Conservation (phyloP, 2,113 vertebrate genomes). For the Lepus americanus region DNA sequence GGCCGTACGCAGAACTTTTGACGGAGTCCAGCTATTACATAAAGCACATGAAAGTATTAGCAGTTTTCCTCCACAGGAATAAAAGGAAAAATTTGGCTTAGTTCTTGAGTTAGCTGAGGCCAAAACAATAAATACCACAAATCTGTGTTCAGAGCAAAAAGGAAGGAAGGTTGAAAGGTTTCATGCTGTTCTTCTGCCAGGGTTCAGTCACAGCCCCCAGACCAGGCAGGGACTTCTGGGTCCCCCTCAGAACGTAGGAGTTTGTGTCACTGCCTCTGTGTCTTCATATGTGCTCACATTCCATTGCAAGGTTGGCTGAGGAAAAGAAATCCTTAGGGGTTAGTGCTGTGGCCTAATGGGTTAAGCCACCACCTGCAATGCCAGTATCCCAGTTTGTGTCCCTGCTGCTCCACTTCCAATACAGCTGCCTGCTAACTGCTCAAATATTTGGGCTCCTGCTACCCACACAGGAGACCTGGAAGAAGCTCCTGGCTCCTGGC, state of each 20-base stretch:
- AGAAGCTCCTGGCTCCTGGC: too few relatives aligned
- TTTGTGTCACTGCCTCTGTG: neutral
- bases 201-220: neutral
- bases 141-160: neutral
- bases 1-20: slow-evolving; percentile 31
- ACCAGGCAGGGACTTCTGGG: neutral
- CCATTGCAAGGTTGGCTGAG: slow-evolving; percentile 13
- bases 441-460: too few relatives aligned
- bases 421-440: too few relatives aligned
- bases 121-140: slow-evolving; percentile 22
- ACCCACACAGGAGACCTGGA: too few relatives aligned
- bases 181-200: neutral
- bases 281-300: neutral
- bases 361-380: too few relatives aligned
- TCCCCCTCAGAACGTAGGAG: neutral
- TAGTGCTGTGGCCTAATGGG: too few relatives aligned
- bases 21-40: slow-evolving; percentile 44
- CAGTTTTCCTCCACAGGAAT: neutral
- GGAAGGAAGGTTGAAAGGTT: neutral
- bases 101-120: neutral
- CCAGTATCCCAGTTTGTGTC: too few relatives aligned
- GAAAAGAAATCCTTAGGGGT: neutral
- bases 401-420: too few relatives aligned
- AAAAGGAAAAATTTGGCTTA: slow-evolving; percentile 40
- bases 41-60: slow-evolving; percentile 30